phyloP scores from a whole-genome alignment of 2,797 vertebrate species.

The Pyrocephalus nanus region DNA sequence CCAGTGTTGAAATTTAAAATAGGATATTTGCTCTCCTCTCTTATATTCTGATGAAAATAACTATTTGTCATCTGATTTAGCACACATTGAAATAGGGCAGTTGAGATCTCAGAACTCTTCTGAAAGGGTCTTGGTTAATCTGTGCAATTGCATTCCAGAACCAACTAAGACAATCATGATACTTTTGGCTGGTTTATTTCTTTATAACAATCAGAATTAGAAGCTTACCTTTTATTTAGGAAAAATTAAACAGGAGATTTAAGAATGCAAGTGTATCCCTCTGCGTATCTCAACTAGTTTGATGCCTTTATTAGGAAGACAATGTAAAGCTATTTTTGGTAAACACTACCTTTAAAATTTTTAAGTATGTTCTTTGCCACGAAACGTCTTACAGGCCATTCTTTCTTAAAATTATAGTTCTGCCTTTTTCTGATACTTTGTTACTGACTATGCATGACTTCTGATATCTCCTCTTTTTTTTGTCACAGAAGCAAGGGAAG shows the following conservation, averaged over 20 bases:
- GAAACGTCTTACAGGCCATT: neutral
- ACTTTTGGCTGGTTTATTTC: neutral
- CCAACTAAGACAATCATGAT: neutral
- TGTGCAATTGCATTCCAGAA: neutral
- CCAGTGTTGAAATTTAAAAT: neutral
- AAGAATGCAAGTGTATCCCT: neutral
- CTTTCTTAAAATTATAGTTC: neutral
- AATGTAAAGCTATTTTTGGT: neutral
- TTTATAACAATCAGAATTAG: neutral
- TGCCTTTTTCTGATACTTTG: neutral
- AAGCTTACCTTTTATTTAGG: neutral
- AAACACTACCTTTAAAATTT: neutral
- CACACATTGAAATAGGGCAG: neutral
- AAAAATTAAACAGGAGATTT: neutral
- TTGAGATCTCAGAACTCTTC: neutral
- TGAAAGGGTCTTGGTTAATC: neutral
- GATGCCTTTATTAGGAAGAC: neutral
- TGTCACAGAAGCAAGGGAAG: neutral
- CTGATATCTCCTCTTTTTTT: neutral
- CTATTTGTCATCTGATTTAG: neutral
- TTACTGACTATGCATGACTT: neutral
- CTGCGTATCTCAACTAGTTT: neutral
- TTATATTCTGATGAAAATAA: neutral
- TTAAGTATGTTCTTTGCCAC: neutral
- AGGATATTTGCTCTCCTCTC: neutral